These are phyloP conservation scores for Ophiodon elongatus DNA, from an alignment of 2,113 vertebrate genomes.

Conservation along the genomic window DNA sequence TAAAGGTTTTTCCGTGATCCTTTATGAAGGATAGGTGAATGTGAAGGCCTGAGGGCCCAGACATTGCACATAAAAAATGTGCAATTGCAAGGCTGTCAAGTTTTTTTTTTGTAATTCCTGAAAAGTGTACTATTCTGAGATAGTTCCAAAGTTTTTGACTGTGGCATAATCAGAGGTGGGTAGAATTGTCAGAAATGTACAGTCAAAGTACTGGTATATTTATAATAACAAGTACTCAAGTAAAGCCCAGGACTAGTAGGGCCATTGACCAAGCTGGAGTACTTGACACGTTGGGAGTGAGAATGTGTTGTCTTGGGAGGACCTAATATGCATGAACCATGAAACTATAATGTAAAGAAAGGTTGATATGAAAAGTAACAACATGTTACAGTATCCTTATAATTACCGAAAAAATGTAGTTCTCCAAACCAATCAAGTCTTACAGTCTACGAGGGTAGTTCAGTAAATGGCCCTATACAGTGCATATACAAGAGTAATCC, in stretches of 20 bases:
- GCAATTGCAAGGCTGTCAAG: background rate
- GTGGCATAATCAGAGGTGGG: background rate
- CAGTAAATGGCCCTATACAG: too few species aligned
- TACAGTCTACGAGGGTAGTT: too few species aligned
- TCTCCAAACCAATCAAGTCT: too few species aligned
- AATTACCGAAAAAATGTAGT: too few species aligned
- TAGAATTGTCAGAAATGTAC: background rate
- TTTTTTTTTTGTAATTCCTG: background rate
- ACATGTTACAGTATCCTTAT: too few species aligned
- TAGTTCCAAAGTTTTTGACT: background rate
- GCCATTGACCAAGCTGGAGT: too few species aligned
- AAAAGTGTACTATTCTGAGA: slow-evolving; percentile 18
- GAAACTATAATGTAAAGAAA: too few species aligned
- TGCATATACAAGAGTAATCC: too few species aligned
- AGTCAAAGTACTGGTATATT: background rate
- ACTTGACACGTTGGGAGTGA: too few species aligned
- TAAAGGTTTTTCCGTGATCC: background rate
- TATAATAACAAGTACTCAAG: background rate
- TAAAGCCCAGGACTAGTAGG: background rate
- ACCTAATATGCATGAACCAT: too few species aligned
- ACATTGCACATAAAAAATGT: background rate
- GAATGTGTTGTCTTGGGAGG: too few species aligned
- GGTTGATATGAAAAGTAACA: too few species aligned
- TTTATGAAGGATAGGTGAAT: slow-evolving; percentile 8
- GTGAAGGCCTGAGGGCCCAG: background rate